phyloP scores from a whole-genome alignment of 2,797 vertebrate genomes.

The Oreochromis grahami region DNA sequence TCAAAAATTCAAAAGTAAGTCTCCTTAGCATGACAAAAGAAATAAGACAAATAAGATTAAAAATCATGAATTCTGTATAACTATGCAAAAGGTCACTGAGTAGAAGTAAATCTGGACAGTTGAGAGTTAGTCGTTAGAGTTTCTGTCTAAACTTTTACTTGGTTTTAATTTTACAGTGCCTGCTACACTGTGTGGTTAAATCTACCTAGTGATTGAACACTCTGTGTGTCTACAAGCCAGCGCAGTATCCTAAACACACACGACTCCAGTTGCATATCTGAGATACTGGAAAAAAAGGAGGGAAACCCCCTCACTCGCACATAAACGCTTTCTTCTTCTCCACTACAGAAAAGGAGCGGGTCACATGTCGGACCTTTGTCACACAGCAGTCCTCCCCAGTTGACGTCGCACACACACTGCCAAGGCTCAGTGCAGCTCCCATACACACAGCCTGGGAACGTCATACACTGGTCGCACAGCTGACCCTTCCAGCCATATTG shows the following conservation, averaged over 20 bases:
- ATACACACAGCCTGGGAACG: constrained; percentile 80
- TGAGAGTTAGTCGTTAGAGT: background rate
- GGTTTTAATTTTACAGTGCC: background rate
- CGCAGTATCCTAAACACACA: background rate
- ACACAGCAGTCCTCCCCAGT: constrained; percentile 85
- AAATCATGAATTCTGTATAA: background rate
- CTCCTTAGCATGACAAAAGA: background rate
- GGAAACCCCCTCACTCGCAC: background rate
- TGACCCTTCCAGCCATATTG: constrained; percentile 81
- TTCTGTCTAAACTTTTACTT: background rate
- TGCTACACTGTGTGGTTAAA: background rate
- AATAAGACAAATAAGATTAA: background rate
- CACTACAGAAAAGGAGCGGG: background rate
- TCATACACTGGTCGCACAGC: constrained; percentile 79
- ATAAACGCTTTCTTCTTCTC: background rate
- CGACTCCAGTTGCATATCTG: background rate
- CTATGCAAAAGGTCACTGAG: background rate
- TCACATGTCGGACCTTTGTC: constrained; percentile 76
- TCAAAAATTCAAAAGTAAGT: background rate
- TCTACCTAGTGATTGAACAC: background rate
- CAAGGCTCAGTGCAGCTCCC: constrained; percentile 81
- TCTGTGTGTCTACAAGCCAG: background rate
- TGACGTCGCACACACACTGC: constrained; percentile 83
- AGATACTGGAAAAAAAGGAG: background rate
- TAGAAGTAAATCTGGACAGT: background rate